Percentiles rank a stretch among this genome's conserved stretches.
These are phyloP conservation scores for Venusia cambrica DNA, from an alignment of 2,888 invertebrate species.

Conservation along the genomic window DNA sequence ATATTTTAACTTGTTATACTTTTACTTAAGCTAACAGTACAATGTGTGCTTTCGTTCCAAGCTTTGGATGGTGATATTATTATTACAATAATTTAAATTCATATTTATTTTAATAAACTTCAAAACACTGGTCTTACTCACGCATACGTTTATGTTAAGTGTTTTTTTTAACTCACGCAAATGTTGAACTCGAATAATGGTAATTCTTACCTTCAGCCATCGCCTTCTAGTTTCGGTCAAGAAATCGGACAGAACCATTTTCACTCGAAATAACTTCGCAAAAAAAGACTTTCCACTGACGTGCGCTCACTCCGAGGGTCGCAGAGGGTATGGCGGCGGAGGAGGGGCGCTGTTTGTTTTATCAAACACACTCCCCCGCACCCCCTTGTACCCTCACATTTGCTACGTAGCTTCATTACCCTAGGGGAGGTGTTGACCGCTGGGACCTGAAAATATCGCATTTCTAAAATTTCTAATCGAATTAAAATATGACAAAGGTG, in stretches of 20 bases:
- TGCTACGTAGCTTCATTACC: constrained; percentile 13
- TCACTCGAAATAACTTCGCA: constrained; percentile 22
- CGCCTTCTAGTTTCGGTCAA: constrained; percentile 70
- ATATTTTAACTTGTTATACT: too few species aligned
- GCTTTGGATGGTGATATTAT: too few species aligned
- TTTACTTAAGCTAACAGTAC: too few species aligned
- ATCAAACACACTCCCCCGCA: constrained; percentile 29
- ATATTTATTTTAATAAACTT: too few species aligned
- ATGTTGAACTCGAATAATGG: too few species aligned
- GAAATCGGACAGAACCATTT: constrained; percentile 71
- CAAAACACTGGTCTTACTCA: too few species aligned
- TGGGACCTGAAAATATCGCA: constrained; percentile 18
- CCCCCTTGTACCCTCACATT: constrained; percentile 18
- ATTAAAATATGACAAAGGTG: constrained; percentile 26
- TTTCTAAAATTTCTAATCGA: constrained; percentile 19
- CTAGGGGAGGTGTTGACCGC: constrained; percentile 11
- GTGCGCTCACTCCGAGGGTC: constrained; percentile 35
- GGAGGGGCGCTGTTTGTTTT: constrained; percentile 31
- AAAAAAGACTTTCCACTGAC: constrained; percentile 27
- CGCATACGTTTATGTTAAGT: too few species aligned
- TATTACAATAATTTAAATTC: too few species aligned
- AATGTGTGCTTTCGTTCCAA: too few species aligned
- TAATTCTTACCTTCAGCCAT: constrained; percentile 62
- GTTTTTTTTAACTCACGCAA: too few species aligned
- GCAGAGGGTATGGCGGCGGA: constrained; percentile 49